Evolutionary conservation across 1,140 invertebrate genomes (phyloP).

Genomic region (Eurosta solidaginis): DNA sequence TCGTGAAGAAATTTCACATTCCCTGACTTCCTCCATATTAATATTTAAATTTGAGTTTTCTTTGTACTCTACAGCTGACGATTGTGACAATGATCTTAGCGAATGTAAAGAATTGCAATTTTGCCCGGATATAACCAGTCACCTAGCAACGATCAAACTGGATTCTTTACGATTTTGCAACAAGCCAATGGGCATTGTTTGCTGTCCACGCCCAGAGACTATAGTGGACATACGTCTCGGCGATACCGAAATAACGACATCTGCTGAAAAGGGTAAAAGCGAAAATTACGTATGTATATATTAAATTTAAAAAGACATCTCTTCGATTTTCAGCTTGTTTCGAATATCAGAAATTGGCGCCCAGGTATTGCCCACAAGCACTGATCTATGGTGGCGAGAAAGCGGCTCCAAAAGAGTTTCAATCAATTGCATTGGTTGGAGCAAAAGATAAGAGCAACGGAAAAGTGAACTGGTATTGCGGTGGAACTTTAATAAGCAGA

Average conservation of each 20-base stretch:
- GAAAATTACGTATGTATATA: neutral
- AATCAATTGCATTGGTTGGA: constrained; percentile 23
- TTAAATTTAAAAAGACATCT: neutral
- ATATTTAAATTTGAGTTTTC: neutral
- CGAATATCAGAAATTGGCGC: neutral
- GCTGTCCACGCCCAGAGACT: neutral
- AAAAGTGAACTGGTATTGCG: constrained; percentile 51
- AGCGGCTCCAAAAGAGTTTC: constrained; percentile 30
- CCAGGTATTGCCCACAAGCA: neutral
- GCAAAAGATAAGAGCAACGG: neutral
- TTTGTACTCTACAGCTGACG: too few relatives aligned
- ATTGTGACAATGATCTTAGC: neutral
- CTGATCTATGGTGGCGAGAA: constrained; percentile 31
- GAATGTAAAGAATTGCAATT: neutral
- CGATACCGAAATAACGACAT: neutral
- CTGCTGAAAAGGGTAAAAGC: neutral
- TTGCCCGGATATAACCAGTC: neutral
- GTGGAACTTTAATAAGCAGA: constrained; percentile 57
- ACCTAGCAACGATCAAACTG: neutral
- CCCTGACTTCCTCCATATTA: too few relatives aligned
- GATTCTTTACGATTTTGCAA: neutral
- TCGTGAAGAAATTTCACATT: too few relatives aligned
- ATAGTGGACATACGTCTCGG: neutral
- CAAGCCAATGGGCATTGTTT: neutral
- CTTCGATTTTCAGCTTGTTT: neutral